Conservation (phyloP, 2,797 vertebrate genomes). For the Rhynchotus rufescens region DNA sequence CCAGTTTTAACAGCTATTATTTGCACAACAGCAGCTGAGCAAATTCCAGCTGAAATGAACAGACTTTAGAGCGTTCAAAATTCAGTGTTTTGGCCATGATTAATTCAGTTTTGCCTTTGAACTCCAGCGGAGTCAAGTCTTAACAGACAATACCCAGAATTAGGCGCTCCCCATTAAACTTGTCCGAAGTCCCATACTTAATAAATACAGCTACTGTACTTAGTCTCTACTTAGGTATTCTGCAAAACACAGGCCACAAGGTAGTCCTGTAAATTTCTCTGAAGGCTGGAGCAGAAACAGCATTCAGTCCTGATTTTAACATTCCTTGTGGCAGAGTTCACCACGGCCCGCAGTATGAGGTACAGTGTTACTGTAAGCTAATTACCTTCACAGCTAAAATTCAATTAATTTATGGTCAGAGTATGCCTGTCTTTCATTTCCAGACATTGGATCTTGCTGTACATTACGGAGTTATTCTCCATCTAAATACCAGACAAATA, state of each 20-base stretch:
- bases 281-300: neutral
- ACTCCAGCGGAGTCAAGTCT: neutral
- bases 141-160: neutral
- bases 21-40: neutral
- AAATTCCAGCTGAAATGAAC: neutral
- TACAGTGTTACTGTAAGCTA: neutral
- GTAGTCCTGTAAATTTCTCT: neutral
- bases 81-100: neutral
- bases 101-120: neutral
- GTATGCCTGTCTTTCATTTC: neutral
- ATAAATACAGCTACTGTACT: neutral
- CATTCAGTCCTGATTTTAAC: neutral
- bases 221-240: neutral
- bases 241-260: neutral
- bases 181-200: neutral
- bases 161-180: neutral
- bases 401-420: conserved; percentile 18
- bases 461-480: neutral
- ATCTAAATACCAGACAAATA: neutral
- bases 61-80: neutral
- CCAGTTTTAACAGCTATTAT: neutral
- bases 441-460: neutral
- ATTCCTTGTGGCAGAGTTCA: neutral
- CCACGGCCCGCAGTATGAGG: neutral
- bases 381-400: neutral